phyloP scores from a whole-genome alignment of 2,797 vertebrate genomes.

The Valencia hispanica region DNA sequence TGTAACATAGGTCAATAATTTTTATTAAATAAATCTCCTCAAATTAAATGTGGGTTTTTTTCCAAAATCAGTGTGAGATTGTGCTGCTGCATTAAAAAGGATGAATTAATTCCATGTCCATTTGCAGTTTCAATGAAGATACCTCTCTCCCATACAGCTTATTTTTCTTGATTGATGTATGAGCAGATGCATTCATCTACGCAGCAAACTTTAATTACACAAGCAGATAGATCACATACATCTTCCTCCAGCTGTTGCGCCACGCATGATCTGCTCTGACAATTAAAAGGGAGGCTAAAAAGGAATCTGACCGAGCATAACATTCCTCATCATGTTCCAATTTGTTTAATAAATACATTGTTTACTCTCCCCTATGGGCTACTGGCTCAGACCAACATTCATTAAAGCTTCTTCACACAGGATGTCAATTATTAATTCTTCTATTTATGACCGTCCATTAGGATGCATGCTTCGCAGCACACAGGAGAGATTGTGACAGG shows the following conservation, averaged over 20 bases:
- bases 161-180: neutral
- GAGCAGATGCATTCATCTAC: neutral
- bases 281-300: slow-evolving; percentile 29
- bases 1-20: no score
- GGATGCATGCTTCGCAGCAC: slow-evolving; percentile 65
- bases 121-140: neutral
- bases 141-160: neutral
- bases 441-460: slow-evolving; percentile 76
- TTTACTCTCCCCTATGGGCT: slow-evolving; percentile 60
- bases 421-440: slow-evolving; percentile 82
- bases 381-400: slow-evolving; percentile 61
- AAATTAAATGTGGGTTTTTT: no score
- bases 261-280: slow-evolving; percentile 42
- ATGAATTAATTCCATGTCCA: neutral
- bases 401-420: slow-evolving; percentile 75
- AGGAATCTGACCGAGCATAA: slow-evolving; percentile 40
- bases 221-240: slow-evolving; percentile 19
- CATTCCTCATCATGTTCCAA: slow-evolving; percentile 58
- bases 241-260: slow-evolving; percentile 9
- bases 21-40: no score
- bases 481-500: slow-evolving; percentile 50
- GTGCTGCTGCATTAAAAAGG: neutral
- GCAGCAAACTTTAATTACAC: slow-evolving; percentile 20
- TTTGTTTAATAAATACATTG: slow-evolving; percentile 71
- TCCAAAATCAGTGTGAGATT: neutral